Base-by-base conservation (phyloP, 2,113 vertebrate species). In the Oryctolagus cuniculus region DNA sequence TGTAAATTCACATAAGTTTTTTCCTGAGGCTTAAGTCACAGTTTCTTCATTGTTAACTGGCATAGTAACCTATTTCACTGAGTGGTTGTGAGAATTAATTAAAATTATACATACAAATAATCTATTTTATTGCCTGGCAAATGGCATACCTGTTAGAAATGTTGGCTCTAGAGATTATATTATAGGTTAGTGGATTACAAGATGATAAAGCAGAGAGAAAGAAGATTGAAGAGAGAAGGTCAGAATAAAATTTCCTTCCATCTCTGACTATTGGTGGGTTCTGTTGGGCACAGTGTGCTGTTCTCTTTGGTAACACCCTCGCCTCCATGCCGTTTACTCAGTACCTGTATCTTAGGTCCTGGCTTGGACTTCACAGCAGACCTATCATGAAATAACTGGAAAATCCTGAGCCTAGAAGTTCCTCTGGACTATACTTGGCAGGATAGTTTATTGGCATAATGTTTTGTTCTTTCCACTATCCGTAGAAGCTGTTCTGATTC, bases 401-500 rank as follows among this genome's bases (percentile, higher is more conserved):
- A 83, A 93, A 79, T 70, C 10, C 19, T 49, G 27, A 63, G 74
- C 24, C 55, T n/a, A 49, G 51, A 34, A 55, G 15, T 81, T 95
- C 34, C 19, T 90, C 66, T 94, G 29, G 63, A 91, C 91, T 78
- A 69, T 36, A 86, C 81, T 51, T 95, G 44, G 49, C n/a, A 93
- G 21, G 19, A 22, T 89, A 63, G 77, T 93, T 93, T 91, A 34
- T 4, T 44, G 67, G 38, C 1, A 11, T 72, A 63, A 63, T 51
- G 55, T 58, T 79, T 90, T 27, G 5, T 36, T 80, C 53, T 85
- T 81, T 38, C 22, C 3, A 78, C 9, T 24, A 9, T 82, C 22
- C 51, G 15, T 22, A n/a, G 58, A 82, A 86, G 36, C 34, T 81
- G 34, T 91, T 93, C 51, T 93, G 87, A 89, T 74, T 79, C 70